Conservation (phyloP, 2,797 vertebrate genomes). For the Scolopax rusticola region DNA sequence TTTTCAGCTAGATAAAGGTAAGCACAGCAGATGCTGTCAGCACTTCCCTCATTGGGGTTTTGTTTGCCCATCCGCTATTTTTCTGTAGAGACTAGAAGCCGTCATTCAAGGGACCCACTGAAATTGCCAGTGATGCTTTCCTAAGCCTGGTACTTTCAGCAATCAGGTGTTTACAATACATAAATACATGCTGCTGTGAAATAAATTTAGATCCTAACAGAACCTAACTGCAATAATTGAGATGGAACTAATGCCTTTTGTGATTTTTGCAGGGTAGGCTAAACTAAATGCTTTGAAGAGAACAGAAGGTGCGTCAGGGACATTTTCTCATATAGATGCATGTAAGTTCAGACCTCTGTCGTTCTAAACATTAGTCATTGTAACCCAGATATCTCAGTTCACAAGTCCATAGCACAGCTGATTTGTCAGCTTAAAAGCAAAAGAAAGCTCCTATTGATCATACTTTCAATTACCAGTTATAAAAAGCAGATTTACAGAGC, state of each 20-base stretch:
- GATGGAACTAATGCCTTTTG: constrained; percentile 19
- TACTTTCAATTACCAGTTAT: not conserved
- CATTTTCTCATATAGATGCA: not conserved
- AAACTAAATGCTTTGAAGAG: not conserved
- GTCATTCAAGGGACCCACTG: not conserved
- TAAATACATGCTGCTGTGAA: not conserved
- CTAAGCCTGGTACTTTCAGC: constrained; percentile 1
- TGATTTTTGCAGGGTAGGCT: constrained; percentile 38
- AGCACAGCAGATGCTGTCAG: constrained; percentile 29
- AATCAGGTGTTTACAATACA: constrained; percentile 38
- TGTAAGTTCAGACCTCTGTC: not conserved
- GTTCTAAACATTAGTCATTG: not conserved
- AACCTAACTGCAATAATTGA: constrained; percentile 33
- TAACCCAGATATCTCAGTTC: not conserved
- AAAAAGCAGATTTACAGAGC: not conserved
- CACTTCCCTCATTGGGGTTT: not conserved
- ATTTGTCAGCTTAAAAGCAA: not conserved
- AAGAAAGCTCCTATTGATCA: not conserved
- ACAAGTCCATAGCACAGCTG: not conserved
- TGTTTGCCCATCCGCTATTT: not conserved
- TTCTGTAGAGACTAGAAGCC: not conserved
- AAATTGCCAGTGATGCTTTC: not conserved
- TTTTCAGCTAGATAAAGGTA: constrained; percentile 14
- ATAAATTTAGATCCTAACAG: constrained; percentile 29
- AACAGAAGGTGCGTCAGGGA: not conserved